phyloP scores from a whole-genome alignment of 2,888 invertebrate genomes.

The Ischnura elegans region DNA sequence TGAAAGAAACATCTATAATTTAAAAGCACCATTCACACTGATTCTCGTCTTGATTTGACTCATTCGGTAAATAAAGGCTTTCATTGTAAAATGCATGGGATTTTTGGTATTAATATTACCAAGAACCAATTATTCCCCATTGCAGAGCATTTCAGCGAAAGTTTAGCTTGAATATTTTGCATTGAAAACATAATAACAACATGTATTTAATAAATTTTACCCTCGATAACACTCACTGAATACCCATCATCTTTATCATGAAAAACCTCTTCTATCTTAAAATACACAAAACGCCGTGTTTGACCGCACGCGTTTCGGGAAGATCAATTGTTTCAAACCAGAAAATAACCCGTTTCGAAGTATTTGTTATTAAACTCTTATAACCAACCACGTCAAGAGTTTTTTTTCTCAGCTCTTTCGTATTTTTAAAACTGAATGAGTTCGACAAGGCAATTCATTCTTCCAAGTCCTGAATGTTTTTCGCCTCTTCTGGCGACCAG shows the following conservation, averaged over 20 bases:
- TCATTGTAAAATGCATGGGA: not conserved
- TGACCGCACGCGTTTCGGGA: conserved; percentile 34
- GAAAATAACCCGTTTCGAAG: conserved; percentile 35
- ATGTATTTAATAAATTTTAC: not conserved
- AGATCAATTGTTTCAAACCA: conserved; percentile 35
- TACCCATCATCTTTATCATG: not conserved
- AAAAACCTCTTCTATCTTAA: conserved; percentile 15
- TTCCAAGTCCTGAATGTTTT: too few relatives aligned
- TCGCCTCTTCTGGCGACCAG: not conserved
- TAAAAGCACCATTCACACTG: not conserved
- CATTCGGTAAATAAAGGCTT: not conserved
- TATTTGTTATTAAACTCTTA: conserved; percentile 4
- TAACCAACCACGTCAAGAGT: conserved; percentile 4
- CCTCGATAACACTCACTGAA: not conserved
- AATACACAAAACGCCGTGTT: conserved; percentile 31
- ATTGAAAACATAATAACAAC: not conserved
- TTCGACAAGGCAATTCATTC: not conserved
- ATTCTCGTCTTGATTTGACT: not conserved
- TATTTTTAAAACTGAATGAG: not conserved
- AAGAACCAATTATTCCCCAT: not conserved
- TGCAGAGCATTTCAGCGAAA: not conserved
- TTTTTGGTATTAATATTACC: not conserved
- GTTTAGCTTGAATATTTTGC: not conserved
- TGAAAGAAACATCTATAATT: conserved; percentile 7
- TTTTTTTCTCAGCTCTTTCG: too few relatives aligned